These are phyloP conservation scores for Phataginus tetradactyla DNA, from an alignment of 2,797 vertebrate genomes.

Conservation along the genomic window DNA sequence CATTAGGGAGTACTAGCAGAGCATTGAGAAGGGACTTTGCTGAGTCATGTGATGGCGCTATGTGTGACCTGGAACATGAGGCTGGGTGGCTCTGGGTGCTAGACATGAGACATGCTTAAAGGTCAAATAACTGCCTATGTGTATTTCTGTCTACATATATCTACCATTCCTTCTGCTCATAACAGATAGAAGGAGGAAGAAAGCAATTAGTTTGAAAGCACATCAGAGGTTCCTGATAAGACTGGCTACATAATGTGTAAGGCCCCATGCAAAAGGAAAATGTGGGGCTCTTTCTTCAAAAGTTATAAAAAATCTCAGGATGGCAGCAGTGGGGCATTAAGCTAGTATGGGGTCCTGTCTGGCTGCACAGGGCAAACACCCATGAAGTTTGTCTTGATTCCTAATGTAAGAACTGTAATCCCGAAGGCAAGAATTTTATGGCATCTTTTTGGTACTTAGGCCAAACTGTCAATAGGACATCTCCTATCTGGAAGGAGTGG, in stretches of 20 bases:
- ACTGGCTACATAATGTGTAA: background rate
- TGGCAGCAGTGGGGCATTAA: background rate
- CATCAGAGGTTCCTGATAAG: background rate
- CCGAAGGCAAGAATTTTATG: background rate
- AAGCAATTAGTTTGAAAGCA: background rate
- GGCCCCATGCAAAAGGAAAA: background rate
- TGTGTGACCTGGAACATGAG: background rate
- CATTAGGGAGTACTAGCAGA: background rate
- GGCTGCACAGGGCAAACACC: background rate
- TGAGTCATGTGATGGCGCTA: background rate
- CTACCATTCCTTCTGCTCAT: background rate
- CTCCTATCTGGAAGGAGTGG: background rate
- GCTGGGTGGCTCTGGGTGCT: background rate
- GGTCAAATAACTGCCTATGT: background rate
- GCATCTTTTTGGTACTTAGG: background rate
- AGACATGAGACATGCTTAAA: background rate
- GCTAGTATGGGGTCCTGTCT: background rate
- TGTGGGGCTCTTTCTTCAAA: background rate
- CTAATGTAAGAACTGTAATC: background rate
- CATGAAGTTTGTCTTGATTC: background rate
- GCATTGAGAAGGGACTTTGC: background rate
- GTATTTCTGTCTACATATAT: background rate
- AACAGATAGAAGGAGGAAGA: background rate
- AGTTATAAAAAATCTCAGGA: background rate
- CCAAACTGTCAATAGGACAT: background rate